Evolutionary conservation across 2,888 invertebrate species (phyloP), one percentile per base, ranked within the genome.

Genomic region (Azorinus chamasolen): DNA sequence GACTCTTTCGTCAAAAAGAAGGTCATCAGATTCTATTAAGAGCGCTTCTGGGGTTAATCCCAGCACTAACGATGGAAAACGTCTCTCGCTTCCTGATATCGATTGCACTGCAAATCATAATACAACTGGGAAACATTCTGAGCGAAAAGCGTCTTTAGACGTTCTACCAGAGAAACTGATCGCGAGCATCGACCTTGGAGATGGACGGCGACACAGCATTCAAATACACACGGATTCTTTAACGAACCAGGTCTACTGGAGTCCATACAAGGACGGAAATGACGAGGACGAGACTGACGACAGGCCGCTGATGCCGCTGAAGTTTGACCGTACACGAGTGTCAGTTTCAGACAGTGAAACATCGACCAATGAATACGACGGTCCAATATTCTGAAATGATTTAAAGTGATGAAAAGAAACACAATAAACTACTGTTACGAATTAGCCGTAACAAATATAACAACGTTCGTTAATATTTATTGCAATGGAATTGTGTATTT

Each of bases 121-220:
- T 39, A 37, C 54, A 3, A 71, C 71, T 27, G 53, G 58, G 2
- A 55, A 20, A 12, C 32, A 70, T 18, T 43, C 64, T 0, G 75
- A 58, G 2, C 18, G 24, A 12, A 63, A 69, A 32, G 72, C 71
- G 1, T 65, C 72, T 12, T 39, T 81, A 6, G 78, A 81, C 14
- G 54, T 69, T 27, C 54, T 78, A 24, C 81, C 81, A 14, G 78
- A 81, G 24, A 70, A 74, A n/a, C 54, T 81, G 5, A 69, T 81
- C 6, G 81, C 81, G 3, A 78, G 53, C 27, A 77, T 81, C n/a
- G 75, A 81, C 6, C 62, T 78, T 0, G 81, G 81, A 12, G 70
- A 78, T 41, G 81, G 81, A 3, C 65, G 69, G 6, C 71, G 64
- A 1, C 72, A 75, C 16, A 72, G 65, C 20, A 78, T 78, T n/a